Evolutionary conservation across 92 coral and sea anemone genomes (phyloP), one percentile per base, ranked within the genome.

Genomic region (Umimayanthus kanabou): DNA sequence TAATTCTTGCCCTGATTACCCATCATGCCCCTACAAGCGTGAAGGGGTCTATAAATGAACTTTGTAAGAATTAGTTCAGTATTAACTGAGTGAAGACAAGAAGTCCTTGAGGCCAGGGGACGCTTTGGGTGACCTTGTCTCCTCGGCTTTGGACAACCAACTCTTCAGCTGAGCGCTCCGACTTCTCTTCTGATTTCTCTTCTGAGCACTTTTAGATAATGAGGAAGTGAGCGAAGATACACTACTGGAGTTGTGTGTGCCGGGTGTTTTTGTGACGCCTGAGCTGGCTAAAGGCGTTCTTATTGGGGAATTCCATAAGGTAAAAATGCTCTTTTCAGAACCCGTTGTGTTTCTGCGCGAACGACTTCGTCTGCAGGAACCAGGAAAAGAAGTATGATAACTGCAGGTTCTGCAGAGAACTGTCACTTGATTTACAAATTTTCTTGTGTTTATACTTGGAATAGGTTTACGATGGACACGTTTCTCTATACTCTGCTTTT

Each of bases 31-130:
- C n/a, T n/a, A n/a, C n/a, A n/a, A n/a, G n/a, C n/a, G n/a, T n/a
- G n/a, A n/a, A n/a, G n/a, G n/a, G n/a, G n/a, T n/a, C n/a, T n/a
- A n/a, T n/a, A n/a, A n/a, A n/a, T n/a, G n/a, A n/a, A n/a, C n/a
- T n/a, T n/a, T n/a, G n/a, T n/a, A n/a, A n/a, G n/a, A n/a, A n/a
- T n/a, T n/a, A n/a, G 37, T 33, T 0, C n/a, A 49, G 39, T 33
- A 33, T 71, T 61, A 80, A 57, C 85, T 66, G 76, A 83, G 64
- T 9, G 87, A 70, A 43, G 87, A 83, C 78, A 83, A 16, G 57
- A 83, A 83, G 67, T 83, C 77, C 40, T 70, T 83, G 40, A 83
- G 87, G 28, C 58, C 47, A 39, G 87, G 87, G 42, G 64, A 47
- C 20, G 66, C 57, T 26, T 45, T 26, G 30, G 78, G 20, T 6